Conservation (phyloP, 2,797 vertebrate genomes). For the Arremon brunneinucha region DNA sequence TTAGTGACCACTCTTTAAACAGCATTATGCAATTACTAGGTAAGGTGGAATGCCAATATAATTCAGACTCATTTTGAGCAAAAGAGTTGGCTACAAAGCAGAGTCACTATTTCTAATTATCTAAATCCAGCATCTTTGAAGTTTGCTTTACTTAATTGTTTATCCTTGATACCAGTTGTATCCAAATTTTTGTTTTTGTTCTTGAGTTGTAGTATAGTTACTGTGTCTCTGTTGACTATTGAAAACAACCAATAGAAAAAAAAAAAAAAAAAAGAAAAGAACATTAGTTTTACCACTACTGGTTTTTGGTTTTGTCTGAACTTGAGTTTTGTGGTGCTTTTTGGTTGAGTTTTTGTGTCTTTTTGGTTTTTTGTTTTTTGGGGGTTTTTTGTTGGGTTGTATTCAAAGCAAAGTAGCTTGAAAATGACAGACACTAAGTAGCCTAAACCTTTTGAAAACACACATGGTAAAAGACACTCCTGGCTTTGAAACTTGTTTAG, state of each 20-base stretch:
- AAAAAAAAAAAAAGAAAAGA: background rate
- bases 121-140: background rate
- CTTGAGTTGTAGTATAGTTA: background rate
- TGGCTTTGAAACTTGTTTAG: background rate
- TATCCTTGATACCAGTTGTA: background rate
- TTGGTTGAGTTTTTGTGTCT: background rate
- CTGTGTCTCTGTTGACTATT: background rate
- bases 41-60: background rate
- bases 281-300: background rate
- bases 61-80: background rate
- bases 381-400: background rate
- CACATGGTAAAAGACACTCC: background rate
- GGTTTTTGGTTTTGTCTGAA: background rate
- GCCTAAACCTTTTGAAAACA: background rate
- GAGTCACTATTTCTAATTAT: background rate
- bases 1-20: background rate
- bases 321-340: background rate
- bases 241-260: background rate
- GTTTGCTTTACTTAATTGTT: background rate
- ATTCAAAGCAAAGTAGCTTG: background rate
- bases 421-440: background rate
- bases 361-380: background rate
- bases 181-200: fast-evolving
- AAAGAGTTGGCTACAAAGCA: background rate
- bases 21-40: background rate